phyloP scores from a whole-genome alignment of 2,113 vertebrate genomes.

The Ornithorhynchus anatinus region DNA sequence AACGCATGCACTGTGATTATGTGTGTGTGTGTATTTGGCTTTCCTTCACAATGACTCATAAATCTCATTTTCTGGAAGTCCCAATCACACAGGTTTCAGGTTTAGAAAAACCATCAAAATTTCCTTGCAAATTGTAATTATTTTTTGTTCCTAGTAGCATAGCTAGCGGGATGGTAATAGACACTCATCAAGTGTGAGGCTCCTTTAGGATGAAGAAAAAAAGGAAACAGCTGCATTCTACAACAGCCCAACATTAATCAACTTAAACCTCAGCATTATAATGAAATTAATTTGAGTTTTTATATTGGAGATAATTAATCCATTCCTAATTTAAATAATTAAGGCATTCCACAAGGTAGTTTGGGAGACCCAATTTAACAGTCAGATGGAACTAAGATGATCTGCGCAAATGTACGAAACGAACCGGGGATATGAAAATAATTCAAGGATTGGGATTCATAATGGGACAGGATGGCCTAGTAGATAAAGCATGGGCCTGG shows the following conservation, averaged over 20 bases:
- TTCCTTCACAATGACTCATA: slow-evolving; percentile 65
- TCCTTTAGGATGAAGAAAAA: background rate
- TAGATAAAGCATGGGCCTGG: too few species aligned
- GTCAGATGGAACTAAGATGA: slow-evolving; percentile 24
- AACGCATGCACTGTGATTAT: slow-evolving; percentile 55
- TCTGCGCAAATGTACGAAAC: too few species aligned
- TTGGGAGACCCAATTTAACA: slow-evolving; percentile 24
- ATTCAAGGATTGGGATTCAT: too few species aligned
- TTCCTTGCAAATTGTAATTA: slow-evolving; percentile 40
- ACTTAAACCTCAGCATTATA: slow-evolving; percentile 41
- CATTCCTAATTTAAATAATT: slow-evolving; percentile 52
- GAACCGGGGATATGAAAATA: background rate
- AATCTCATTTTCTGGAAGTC: slow-evolving; percentile 42
- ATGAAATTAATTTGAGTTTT: slow-evolving; percentile 49
- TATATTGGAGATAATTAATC: slow-evolving; percentile 47
- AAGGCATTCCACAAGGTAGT: slow-evolving; percentile 33
- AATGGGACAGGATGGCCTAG: too few species aligned
- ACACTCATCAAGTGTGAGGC: background rate
- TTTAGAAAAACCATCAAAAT: slow-evolving; percentile 42
- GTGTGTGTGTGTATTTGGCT: slow-evolving; percentile 53
- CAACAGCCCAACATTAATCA: slow-evolving; percentile 40
- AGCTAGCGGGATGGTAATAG: background rate
- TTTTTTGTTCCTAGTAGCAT: background rate
- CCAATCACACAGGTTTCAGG: slow-evolving; percentile 42
- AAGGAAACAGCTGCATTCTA: background rate